Percentiles rank a stretch among this genome's conserved stretches.
Conservation (phyloP, 1,140 invertebrate species). For the Venturia canescens region DNA sequence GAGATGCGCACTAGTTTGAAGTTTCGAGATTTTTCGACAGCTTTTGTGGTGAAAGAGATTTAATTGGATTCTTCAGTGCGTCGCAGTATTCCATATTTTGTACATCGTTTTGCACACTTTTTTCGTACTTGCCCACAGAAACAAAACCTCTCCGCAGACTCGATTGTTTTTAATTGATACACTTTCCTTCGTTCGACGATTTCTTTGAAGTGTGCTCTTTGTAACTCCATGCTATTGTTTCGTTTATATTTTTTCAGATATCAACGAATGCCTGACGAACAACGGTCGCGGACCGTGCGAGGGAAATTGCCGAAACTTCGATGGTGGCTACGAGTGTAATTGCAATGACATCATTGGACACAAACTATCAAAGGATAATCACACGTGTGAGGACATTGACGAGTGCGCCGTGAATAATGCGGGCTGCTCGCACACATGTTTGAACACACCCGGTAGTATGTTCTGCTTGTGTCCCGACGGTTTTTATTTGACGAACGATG, state of each 20-base stretch:
- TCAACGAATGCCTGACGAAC: slow-evolving; percentile 80
- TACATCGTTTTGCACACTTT: background rate
- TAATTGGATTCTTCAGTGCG: slow-evolving; percentile 28
- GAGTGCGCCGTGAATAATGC: slow-evolving; percentile 80
- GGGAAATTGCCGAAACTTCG: slow-evolving; percentile 81
- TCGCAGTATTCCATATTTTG: background rate
- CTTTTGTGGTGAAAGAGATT: slow-evolving; percentile 14
- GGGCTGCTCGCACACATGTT: slow-evolving; percentile 78
- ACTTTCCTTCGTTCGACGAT: background rate
- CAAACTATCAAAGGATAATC: slow-evolving; percentile 79
- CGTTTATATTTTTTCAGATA: slow-evolving; percentile 70
- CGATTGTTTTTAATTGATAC: background rate
- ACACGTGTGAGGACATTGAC: slow-evolving; percentile 79
- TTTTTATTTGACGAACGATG: slow-evolving; percentile 76
- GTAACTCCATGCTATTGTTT: background rate
- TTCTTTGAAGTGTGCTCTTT: background rate
- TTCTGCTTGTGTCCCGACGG: slow-evolving; percentile 81
- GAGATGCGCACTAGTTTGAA: background rate
- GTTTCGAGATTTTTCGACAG: background rate
- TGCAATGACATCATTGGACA: slow-evolving; percentile 80
- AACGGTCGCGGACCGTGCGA: slow-evolving; percentile 84
- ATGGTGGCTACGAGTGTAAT: slow-evolving; percentile 80
- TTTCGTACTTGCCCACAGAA: background rate
- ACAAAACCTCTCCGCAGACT: background rate
- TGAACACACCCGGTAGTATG: slow-evolving; percentile 80